Base-by-base conservation (phyloP, 2,113 vertebrate species). In the Irena cyanogastra region DNA sequence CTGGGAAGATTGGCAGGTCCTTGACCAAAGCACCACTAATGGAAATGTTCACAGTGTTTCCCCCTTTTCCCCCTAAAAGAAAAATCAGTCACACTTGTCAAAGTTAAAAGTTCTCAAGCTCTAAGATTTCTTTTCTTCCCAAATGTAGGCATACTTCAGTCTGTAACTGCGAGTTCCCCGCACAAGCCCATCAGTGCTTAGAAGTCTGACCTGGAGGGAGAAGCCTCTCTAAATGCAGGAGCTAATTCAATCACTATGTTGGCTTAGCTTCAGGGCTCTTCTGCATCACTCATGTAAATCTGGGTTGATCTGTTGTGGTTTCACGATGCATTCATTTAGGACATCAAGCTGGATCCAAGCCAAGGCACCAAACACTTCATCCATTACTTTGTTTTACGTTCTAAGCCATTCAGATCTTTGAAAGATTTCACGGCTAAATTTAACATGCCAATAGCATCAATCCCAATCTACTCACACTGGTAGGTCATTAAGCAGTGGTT, bases 181-280 rank as follows among this genome's bases (percentile, higher is more conserved):
- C 60, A 70, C 61, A 71, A 88, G 71, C 69, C 75, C 76, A 93
- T 22, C 61, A 82, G 53, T 59, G 56, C 87, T 93, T 75, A 87
- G 80, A 96, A 95, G 92, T 83, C 65, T 89, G 93, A 96, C 92
- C 93, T 94, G 88, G 75, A 93, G 93, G 92, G 60, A 96, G 92
- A 96, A 94, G 76, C 78, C 90, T 89, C 88, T 94, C 69, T 82
- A 84, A 96, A 94, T 33, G 83, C 71, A 95, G 66, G 44, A 96
- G 92, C 74, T 97, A 97, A 97, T 97, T 94, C 91, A 94, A 96
- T 95, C 96, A 91, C 94, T 89, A 85, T 94, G 93, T 90, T 87
- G 63, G 75, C 90, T 97, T 97, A 83, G 96, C 95, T 97, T 89
- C 80, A 83, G 93, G 96, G 94, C 84, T 96, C 89, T 87, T 89